Conservation (phyloP, 2,888 invertebrate genomes). For the Galeruca laticollis region DNA sequence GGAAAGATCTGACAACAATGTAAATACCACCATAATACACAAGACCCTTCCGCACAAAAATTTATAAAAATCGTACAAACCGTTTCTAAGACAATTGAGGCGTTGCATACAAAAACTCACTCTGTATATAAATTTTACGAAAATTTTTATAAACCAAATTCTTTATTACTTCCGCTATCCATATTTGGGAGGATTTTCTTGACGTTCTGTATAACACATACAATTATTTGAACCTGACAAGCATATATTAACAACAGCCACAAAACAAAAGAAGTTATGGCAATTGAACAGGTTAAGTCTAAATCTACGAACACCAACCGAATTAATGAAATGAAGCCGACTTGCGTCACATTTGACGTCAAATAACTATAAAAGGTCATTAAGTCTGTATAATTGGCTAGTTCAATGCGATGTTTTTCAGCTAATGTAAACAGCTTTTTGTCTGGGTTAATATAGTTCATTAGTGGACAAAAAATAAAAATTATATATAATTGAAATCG, state of each 20-base stretch:
- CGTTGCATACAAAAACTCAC: too few species aligned
- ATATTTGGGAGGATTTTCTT: neutral
- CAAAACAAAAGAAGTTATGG: conserved; percentile 27
- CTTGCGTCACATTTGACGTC: conserved; percentile 59
- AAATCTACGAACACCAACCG: conserved; percentile 20
- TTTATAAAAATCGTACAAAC: too few species aligned
- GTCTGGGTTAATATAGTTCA: neutral
- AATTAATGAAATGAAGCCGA: conserved; percentile 22
- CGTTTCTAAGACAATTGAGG: too few species aligned
- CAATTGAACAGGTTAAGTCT: conserved; percentile 30
- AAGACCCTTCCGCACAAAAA: too few species aligned
- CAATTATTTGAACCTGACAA: neutral
- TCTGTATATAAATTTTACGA: too few species aligned
- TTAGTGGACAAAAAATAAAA: neutral
- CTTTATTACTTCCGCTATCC: neutral
- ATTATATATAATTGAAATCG: neutral
- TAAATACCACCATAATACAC: too few species aligned
- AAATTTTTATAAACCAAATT: too few species aligned
- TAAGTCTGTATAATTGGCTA: conserved; percentile 46
- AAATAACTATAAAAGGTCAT: conserved; percentile 58
- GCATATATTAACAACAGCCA: conserved; percentile 19
- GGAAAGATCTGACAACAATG: too few species aligned
- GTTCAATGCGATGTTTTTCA: neutral
- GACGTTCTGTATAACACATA: neutral
- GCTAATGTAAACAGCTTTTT: neutral